Evolutionary conservation across 2,888 invertebrate genomes (phyloP), one percentile per base, ranked within the genome.

Genomic region (Eurytoma adleriae): DNA sequence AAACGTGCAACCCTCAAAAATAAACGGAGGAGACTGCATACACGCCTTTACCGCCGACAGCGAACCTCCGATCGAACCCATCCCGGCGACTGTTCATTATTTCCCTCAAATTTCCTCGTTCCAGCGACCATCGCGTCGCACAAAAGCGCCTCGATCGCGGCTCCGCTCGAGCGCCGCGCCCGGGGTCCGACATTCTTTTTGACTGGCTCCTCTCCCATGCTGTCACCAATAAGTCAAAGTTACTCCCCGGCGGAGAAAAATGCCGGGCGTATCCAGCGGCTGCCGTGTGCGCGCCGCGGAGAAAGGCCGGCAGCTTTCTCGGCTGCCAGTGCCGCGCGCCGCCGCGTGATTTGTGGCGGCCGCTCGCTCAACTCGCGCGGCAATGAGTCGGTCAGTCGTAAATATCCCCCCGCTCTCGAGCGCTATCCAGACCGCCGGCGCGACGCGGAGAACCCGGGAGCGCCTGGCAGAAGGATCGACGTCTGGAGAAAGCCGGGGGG

Each of bases 201-300:
- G 66, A 69, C 82, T 82, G 70, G 79, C 83, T 73, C 70, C 48
- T 56, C 59, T 70, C 68, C 57, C 83, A 78, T 83, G 86, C 88
- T 88, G 90, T 90, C 89, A 88, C 90, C 89, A 87, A 90, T 89
- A 90, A 90, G 90, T 90, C 90, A 91, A 90, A 91, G 88, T 90
- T 91, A 90, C 40, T 90, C 88, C 90, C 86, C 88, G 88, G 86
- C 71, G 85, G 89, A 90, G 90, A 91, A 91, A 91, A 91, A 91
- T 90, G 89, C 90, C 90, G 90, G 90, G 88, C 89, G 88, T 89
- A 90, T 90, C 88, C 89, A 87, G 87, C 88, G 61, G 27, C 69
- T 14, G 59, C 14, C 16, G 24, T 27, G 24, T 27, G 24, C 30
- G 70, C 64, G 24, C 4, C 87, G 89, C 87, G 87, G 89, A 90